Conservation (phyloP, 2,113 vertebrate genomes). For the Protobothrops flavoviridis region DNA sequence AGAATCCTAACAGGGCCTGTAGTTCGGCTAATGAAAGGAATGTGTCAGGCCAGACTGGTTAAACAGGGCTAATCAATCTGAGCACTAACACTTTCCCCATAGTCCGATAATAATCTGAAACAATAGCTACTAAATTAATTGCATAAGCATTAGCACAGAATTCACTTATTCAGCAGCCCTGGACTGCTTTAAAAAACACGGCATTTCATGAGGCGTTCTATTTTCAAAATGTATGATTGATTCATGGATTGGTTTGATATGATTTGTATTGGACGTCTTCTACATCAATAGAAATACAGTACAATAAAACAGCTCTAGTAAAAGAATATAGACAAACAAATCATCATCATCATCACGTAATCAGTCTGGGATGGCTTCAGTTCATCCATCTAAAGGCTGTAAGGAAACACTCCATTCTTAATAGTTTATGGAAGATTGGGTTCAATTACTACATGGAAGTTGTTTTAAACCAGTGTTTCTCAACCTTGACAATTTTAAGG, state of each 20-base stretch:
- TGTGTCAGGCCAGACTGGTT: neutral
- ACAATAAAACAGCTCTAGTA: neutral
- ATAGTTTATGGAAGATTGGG: too few relatives aligned
- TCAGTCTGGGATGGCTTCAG: neutral
- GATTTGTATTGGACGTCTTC: neutral
- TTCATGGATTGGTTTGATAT: neutral
- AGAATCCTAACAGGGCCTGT: neutral
- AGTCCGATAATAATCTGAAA: neutral
- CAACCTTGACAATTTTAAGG: too few relatives aligned
- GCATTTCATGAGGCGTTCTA: neutral
- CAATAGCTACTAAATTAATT: neutral
- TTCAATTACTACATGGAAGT: too few relatives aligned
- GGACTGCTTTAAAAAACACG: neutral
- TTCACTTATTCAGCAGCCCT: neutral
- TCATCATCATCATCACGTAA: neutral
- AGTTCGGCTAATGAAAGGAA: neutral
- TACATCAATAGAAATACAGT: neutral
- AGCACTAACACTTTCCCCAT: neutral
- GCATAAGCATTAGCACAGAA: neutral
- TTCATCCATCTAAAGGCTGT: neutral
- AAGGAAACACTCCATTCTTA: too few relatives aligned
- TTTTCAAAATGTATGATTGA: neutral
- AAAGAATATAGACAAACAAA: neutral
- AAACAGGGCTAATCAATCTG: neutral
- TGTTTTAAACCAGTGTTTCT: too few relatives aligned